Evolutionary conservation across 2,797 vertebrate species (phyloP), one percentile per base, ranked within the genome.

Genomic region (Sebastiscus tertius): DNA sequence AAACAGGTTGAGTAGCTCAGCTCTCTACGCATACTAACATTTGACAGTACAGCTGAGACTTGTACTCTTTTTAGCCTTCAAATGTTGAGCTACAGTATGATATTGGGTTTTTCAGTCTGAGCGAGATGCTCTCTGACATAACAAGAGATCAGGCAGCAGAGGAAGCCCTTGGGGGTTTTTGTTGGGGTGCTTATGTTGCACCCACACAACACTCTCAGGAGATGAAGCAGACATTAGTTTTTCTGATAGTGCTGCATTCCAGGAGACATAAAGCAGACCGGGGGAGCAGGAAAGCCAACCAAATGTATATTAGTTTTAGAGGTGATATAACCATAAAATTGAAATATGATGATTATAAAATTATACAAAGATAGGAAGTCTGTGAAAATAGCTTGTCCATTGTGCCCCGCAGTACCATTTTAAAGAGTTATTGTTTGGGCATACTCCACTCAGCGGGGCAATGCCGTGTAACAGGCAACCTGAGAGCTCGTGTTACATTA

Each of bases 401-500:
- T 63, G 12, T 52, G 10, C 20, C 22, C 58, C 14, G 13, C n/a
- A 72, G 52, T 59, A 13, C 13, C 10, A 3, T 76, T 67, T 65
- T 16, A 74, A 74, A 55, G 55, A 60, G 34, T 73, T 79, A 34
- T 79, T 79, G 75, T 90, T 87, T 84, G 69, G 24, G 31, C 34
- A n/a, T 54, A 7, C 33, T 67, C 26, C 56, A 39, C 79, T 81
- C 72, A 75, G 69, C 29, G 27, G 31, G 70, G 69, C 49, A 42
- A 36, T 66, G 63, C 55, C 72, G 13, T 61, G 22, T 70, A 67
- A 75, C 27, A 60, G 42, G 29, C 70, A 71, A 72, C 79, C 77
- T 63, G 22, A 58, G 54, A 62, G 56, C 76, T 82, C 42, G 71
- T 62, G 75, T 83, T 70, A 68, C 64, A 77, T 89, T 89, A 89